These are phyloP conservation scores for Cynopterus sphinx DNA, from an alignment of 2,797 vertebrate genomes.

Conservation along the genomic window DNA sequence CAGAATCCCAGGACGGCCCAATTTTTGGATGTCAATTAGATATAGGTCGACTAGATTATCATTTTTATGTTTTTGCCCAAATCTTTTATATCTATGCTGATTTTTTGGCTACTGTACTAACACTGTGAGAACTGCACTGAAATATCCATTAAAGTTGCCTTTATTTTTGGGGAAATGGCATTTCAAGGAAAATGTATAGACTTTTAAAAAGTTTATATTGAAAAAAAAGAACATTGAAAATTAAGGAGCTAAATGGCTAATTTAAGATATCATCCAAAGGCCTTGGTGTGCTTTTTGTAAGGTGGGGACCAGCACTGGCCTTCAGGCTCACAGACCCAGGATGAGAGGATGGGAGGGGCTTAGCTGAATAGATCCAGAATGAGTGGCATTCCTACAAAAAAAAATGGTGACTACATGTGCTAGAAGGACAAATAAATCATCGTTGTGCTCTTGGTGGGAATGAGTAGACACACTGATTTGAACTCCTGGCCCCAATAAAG, in stretches of 20 bases:
- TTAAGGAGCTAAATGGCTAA: background rate
- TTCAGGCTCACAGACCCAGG: too few species aligned
- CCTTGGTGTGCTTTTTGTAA: background rate
- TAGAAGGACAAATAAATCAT: constrained; percentile 20
- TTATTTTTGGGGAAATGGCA: background rate
- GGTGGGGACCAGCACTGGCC: too few species aligned
- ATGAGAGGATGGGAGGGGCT: too few species aligned
- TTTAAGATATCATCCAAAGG: background rate
- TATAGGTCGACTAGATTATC: background rate
- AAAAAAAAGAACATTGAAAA: background rate
- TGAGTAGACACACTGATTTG: constrained; percentile 27
- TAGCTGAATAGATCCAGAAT: background rate
- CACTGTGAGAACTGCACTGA: background rate
- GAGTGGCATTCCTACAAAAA: background rate
- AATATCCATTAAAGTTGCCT: background rate
- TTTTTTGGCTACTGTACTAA: background rate
- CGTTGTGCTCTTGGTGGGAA: background rate
- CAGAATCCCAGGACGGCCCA: too few species aligned
- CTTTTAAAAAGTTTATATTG: background rate
- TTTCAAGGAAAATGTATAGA: background rate
- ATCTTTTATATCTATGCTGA: background rate
- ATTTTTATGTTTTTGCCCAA: background rate
- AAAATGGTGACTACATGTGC: rapidly evolving
- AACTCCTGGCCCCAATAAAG: constrained; percentile 65
- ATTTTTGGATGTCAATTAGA: background rate